Base-by-base conservation (phyloP, 2,888 invertebrate species). In the Zhengitettix transpicula region DNA sequence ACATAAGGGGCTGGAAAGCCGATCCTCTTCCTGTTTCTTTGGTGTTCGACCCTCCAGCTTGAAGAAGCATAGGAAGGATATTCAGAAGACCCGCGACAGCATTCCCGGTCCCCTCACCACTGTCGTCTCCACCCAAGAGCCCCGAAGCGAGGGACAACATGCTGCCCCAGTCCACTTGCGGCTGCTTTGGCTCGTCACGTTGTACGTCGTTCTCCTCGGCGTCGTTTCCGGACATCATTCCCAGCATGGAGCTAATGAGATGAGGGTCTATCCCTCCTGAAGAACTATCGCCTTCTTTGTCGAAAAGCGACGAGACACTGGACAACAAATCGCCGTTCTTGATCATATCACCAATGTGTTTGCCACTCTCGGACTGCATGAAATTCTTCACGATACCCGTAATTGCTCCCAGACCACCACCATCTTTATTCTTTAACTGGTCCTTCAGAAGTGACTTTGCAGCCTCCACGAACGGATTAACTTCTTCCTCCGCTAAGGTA, bases 1-100 rank as follows among this genome's bases (percentile, higher is more conserved):
- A 84, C 71, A 82, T 69, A 71, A 85, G 67, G 61, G 85, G 89
- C 0, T 89, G 89, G 63, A 89, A 71, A 66, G 84, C 81, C 71
- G 83, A 82, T 70, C 83, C 53, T 57, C 52, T n/a, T 1, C 55
- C 52, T 1, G 52, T 42, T 44, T 52, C 40, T 15, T 42, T 54
- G 41, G 40, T 40, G 17, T 28, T 15, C 10, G 53, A 17, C 10
- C n/a, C 17, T 15, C 52, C 56, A 15, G 53, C 55, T 52, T 83
- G 83, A 75, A 88, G 74, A 0, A 88, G 71, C 71, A 85, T 73
- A 0, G 89, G 87, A 62, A 89, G 68, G 1, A 84, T 70, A 57
- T 79, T 78, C 74, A 82, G 72, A 8, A 70, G 60, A 1, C 66
- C 68, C 56, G 69, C 73, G 62, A 69, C 14, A 10, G 14, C 40